phyloP scores from a whole-genome alignment of 2,797 vertebrate species.

The Sebastes oblongus region DNA sequence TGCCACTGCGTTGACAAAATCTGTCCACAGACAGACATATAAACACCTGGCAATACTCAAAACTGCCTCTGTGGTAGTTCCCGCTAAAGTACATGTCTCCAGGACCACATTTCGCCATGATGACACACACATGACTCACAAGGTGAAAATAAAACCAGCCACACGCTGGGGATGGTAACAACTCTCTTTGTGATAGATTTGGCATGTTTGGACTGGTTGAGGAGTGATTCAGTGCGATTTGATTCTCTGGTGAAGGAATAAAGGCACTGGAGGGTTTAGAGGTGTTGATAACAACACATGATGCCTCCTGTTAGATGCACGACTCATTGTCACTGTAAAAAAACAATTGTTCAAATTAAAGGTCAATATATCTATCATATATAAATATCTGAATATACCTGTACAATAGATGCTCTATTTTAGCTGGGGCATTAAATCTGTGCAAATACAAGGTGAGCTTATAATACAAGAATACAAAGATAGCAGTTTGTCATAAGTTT shows the following conservation, averaged over 20 bases:
- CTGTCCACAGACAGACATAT: neutral
- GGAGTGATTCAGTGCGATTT: conserved; percentile 9
- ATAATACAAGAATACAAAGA: neutral
- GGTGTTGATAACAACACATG: conserved; percentile 38
- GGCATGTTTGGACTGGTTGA: conserved; percentile 9
- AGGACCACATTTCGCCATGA: neutral
- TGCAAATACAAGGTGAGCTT: neutral
- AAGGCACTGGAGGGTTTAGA: conserved; percentile 19
- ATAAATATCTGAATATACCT: neutral
- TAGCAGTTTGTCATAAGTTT: neutral
- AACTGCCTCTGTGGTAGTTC: neutral
- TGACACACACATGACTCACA: neutral
- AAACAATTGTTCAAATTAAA: neutral
- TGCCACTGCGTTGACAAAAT: neutral
- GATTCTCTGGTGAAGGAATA: conserved; percentile 8
- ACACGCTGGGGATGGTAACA: neutral
- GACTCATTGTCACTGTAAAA: neutral
- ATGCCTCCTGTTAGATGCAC: neutral
- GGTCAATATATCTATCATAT: too few relatives aligned
- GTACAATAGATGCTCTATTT: neutral
- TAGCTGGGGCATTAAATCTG: neutral
- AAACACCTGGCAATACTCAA: neutral
- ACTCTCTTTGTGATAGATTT: neutral
- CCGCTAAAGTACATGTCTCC: neutral
- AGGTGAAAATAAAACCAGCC: neutral